Evolutionary conservation across 1,140 invertebrate species (phyloP), one percentile per base, ranked within the genome.

Genomic region (Antheraea pernyi): DNA sequence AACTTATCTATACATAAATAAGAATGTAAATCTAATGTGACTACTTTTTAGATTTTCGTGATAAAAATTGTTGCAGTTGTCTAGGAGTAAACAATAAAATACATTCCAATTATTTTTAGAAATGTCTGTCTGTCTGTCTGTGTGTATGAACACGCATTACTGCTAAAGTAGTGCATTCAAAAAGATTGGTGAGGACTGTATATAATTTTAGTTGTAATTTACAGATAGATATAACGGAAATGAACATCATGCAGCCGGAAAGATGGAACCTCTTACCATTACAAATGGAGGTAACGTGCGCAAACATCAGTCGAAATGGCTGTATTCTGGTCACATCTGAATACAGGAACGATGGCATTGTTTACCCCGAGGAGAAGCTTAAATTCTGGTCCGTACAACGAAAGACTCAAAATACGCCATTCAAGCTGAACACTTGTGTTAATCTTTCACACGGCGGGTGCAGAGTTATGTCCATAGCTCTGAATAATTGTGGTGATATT

Each of bases 221-320:
- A 63, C 80, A 93, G 92, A 81, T 93, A 67, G 92, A 93, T 67
- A 89, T 93, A 75, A 93, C 92, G 53, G 76, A 83, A 74, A 83
- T 82, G 68, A 93, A 93, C 70, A 82, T 73, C 46, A 80, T 92
- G 53, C 88, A 90, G 42, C 77, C 89, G 0, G 85, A 89, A 69
- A 83, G 89, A 75, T 75, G 83, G 46, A 92, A 93, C 68, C 75
- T 92, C 4, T 37, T 92, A 16, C 92, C 92, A 4, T 68, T 91
- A 59, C 89, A 93, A 70, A 90, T 83, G 16, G 91, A 93, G 75
- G 83, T 92, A 10, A 86, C 85, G 0, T 90, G 88, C 37, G 85
- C 82, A 0, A 83, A 84, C 3, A 76, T 88, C 4, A 86, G 82
- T 59, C 84, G 78, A 0, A 75, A 87, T 46, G 86, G 89, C 0